Evolutionary conservation across 1,140 invertebrate genomes (phyloP).

Genomic region (Heliothis virescens): DNA sequence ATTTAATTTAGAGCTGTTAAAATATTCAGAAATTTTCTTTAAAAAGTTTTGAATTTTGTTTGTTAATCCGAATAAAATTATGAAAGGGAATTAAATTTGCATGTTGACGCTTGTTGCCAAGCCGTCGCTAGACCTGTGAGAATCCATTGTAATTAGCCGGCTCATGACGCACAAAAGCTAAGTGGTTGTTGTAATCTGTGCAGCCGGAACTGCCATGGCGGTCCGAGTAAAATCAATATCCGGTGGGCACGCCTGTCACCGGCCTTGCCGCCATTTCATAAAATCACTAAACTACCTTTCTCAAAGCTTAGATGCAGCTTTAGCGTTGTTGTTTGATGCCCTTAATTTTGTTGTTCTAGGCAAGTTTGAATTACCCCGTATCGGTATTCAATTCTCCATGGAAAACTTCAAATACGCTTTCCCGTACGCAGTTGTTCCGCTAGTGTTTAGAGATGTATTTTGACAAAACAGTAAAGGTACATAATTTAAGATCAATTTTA

Average conservation of each 20-base stretch:
- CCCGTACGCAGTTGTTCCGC: too few species aligned
- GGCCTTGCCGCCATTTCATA: slow-evolving; percentile 67
- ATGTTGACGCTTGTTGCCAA: slow-evolving; percentile 19
- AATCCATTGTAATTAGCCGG: slow-evolving; percentile 79
- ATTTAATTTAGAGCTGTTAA: too few species aligned
- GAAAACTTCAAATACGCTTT: too few species aligned
- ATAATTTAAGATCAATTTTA: too few species aligned
- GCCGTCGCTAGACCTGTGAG: slow-evolving; percentile 63
- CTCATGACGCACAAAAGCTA: slow-evolving; percentile 74
- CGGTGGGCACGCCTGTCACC: slow-evolving; percentile 72
- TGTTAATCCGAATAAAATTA: background rate
- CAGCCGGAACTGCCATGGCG: slow-evolving; percentile 75
- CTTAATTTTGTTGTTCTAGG: slow-evolving; percentile 19
- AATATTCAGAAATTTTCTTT: too few species aligned
- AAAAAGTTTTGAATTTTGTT: too few species aligned
- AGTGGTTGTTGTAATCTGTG: slow-evolving; percentile 69
- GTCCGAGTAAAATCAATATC: slow-evolving; percentile 85
- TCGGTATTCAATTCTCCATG: too few species aligned
- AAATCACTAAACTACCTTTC: slow-evolving; percentile 71
- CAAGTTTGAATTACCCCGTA: background rate
- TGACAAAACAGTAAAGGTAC: too few species aligned
- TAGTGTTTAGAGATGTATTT: too few species aligned
- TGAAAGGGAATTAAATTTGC: slow-evolving; percentile 5
- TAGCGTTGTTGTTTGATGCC: slow-evolving; percentile 1
- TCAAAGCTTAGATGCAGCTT: slow-evolving; percentile 53